A percentile compares a stretch with the other conserved stretches of the same genome.
phyloP scores from a whole-genome alignment of 2,113 vertebrate species.

The Mandrillus leucophaeus region DNA sequence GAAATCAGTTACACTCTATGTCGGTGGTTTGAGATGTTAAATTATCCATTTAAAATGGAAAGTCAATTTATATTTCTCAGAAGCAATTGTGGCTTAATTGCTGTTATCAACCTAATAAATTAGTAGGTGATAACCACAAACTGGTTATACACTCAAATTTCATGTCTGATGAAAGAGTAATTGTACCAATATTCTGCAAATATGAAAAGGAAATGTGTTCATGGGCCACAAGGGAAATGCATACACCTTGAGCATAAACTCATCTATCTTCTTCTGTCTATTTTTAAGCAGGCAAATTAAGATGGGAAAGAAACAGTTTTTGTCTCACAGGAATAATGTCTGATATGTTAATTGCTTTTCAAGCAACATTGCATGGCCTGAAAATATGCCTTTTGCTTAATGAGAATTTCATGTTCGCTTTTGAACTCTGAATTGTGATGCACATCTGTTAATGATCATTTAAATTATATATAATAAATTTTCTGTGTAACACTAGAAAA shows the following conservation, averaged over 20 bases:
- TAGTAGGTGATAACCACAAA: conserved; percentile 72
- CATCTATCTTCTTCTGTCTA: conserved; percentile 66
- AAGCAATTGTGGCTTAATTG: conserved; percentile 78
- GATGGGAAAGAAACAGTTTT: conserved; percentile 60
- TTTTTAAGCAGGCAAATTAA: conserved; percentile 70
- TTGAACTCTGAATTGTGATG: neutral
- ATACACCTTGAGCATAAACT: conserved; percentile 68
- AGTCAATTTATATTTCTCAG: conserved; percentile 77
- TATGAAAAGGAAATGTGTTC: conserved; percentile 76
- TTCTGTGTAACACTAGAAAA: neutral
- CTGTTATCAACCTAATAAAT: conserved; percentile 78
- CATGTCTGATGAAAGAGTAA: conserved; percentile 77
- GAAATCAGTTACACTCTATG: conserved; percentile 46
- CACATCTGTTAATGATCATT: neutral
- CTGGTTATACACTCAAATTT: conserved; percentile 72
- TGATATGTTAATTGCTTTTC: conserved; percentile 63
- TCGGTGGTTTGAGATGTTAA: conserved; percentile 52
- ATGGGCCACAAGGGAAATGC: conserved; percentile 56
- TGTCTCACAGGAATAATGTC: conserved; percentile 63
- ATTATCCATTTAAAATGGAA: conserved; percentile 66
- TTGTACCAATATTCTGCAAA: conserved; percentile 73
- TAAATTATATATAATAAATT: neutral
- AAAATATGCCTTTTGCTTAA: conserved; percentile 54
- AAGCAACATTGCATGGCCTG: conserved; percentile 29
- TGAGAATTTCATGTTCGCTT: conserved; percentile 46